Percentiles rank a stretch among this genome's conserved stretches.
These are phyloP conservation scores for Lathronympha strigana DNA, from an alignment of 2,888 invertebrate species.

Conservation along the genomic window DNA sequence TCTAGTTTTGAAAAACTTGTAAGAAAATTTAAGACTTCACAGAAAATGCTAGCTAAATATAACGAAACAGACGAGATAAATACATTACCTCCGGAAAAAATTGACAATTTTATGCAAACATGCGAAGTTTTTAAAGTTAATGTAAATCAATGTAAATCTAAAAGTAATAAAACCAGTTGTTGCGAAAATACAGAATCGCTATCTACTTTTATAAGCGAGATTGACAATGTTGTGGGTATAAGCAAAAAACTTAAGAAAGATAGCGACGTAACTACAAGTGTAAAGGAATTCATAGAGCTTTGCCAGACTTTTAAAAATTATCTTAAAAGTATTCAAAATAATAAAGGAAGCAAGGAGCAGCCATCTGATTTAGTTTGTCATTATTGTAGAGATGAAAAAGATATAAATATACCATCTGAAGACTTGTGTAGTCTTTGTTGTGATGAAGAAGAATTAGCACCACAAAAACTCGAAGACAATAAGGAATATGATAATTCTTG, in stretches of 20 bases:
- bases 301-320: constrained; percentile 53
- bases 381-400: not conserved
- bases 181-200: not conserved
- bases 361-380: not conserved
- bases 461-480: not conserved
- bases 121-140: constrained; percentile 54
- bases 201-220: constrained; percentile 46
- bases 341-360: not conserved
- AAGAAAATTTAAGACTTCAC: not conserved
- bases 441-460: not conserved
- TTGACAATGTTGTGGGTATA: constrained; percentile 51
- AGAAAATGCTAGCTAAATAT: not conserved
- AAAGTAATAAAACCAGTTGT: not conserved
- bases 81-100: constrained; percentile 44
- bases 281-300: constrained; percentile 54
- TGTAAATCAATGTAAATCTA: constrained; percentile 46
- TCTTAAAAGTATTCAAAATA: constrained; percentile 15
- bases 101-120: constrained; percentile 50
- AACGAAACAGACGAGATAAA: constrained; percentile 44
- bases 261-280: constrained; percentile 50
- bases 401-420: not conserved
- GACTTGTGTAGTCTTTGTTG: not conserved
- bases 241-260: constrained; percentile 51
- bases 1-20: not conserved
- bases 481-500: not conserved